Evolutionary conservation across 2,888 invertebrate species (phyloP).

Genomic region (Thecocarcelia acutangulata): DNA sequence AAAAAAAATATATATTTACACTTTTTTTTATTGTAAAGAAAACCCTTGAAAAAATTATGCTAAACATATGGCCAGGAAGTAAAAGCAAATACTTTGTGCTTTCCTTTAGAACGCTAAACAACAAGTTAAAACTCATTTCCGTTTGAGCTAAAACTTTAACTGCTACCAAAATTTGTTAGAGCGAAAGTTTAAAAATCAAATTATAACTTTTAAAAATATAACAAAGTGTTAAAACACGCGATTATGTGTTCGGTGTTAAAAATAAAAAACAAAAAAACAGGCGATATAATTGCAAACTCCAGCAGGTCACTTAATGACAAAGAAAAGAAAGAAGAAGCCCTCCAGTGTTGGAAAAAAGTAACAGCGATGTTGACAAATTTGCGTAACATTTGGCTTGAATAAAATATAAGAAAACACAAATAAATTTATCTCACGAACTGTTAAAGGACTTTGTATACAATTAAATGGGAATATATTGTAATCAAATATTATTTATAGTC

Average conservation of each 20-base stretch:
- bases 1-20: background rate
- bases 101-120: conserved; percentile 9
- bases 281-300: conserved; percentile 24
- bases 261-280: conserved; percentile 9
- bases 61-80: conserved; percentile 53
- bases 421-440: conserved; percentile 30
- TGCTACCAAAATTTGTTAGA: conserved; percentile 35
- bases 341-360: background rate
- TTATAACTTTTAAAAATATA: conserved; percentile 66
- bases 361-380: conserved; percentile 68
- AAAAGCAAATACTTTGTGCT: conserved; percentile 31
- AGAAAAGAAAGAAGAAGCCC: conserved; percentile 10
- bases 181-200: conserved; percentile 63
- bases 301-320: conserved; percentile 3
- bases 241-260: conserved; percentile 38
- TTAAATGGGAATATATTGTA: too few species aligned
- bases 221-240: conserved; percentile 69
- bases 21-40: conserved; percentile 17
- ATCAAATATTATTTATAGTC: too few species aligned
- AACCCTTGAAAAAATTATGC: conserved; percentile 14
- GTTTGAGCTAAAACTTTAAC: conserved; percentile 24
- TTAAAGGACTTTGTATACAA: too few species aligned
- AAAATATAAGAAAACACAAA: conserved; percentile 32
- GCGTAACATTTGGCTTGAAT: conserved; percentile 58
- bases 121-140: conserved; percentile 67